These are phyloP conservation scores for Iphiclides podalirius DNA, from an alignment of 2,888 invertebrate genomes.

Conservation along the genomic window DNA sequence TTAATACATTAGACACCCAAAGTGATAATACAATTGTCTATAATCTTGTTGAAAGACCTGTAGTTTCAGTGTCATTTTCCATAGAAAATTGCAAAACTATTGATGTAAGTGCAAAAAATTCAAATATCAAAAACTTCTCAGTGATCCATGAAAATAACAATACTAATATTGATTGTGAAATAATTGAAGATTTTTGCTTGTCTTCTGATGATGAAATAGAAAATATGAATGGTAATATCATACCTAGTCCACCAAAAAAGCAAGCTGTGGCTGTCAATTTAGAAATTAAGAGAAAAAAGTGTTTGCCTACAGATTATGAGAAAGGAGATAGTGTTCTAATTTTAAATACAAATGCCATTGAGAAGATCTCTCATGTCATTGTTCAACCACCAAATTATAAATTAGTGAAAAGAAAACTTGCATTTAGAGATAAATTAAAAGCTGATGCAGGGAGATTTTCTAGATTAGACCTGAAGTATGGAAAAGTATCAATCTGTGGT, in stretches of 20 bases:
- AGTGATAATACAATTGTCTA: slow-evolving; percentile 40
- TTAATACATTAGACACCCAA: slow-evolving; percentile 16
- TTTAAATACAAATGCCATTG: slow-evolving; percentile 71
- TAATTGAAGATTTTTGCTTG: slow-evolving; percentile 44
- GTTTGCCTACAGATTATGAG: slow-evolving; percentile 26
- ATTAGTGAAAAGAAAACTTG: slow-evolving; percentile 61
- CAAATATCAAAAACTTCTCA: slow-evolving; percentile 47
- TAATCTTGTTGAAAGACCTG: slow-evolving; percentile 36
- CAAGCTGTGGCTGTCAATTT: slow-evolving; percentile 54
- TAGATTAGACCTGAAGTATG: slow-evolving; percentile 42
- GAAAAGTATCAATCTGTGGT: slow-evolving; percentile 33
- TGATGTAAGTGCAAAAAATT: slow-evolving; percentile 49
- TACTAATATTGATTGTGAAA: slow-evolving; percentile 50
- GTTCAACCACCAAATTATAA: slow-evolving; percentile 74
- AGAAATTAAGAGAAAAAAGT: slow-evolving; percentile 44
- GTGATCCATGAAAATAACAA: slow-evolving; percentile 40
- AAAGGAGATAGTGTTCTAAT: slow-evolving; percentile 68
- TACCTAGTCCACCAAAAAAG: slow-evolving; percentile 42
- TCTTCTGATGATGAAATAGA: slow-evolving; percentile 44
- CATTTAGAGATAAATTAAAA: slow-evolving; percentile 47
- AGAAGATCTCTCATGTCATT: slow-evolving; percentile 68
- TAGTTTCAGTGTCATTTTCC: slow-evolving; percentile 49
- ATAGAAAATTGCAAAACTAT: slow-evolving; percentile 47
- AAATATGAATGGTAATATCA: slow-evolving; percentile 41
- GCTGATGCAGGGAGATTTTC: slow-evolving; percentile 38